These are phyloP conservation scores for Cossypha dichroa DNA, from an alignment of 2,797 vertebrate species.

Conservation along the genomic window DNA sequence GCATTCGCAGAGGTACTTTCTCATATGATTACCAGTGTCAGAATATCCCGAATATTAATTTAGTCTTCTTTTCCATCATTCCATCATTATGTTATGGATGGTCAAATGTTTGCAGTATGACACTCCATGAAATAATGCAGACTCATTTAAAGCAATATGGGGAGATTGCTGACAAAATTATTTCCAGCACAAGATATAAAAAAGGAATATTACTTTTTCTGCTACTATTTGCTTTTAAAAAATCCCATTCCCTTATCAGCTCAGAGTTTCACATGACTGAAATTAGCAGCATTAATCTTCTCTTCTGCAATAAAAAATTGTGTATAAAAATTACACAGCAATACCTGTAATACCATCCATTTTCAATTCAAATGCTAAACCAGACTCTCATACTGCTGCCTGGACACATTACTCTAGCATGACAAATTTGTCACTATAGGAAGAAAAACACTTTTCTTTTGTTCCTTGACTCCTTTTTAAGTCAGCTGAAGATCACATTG, in stretches of 20 bases:
- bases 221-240: conserved; percentile 34
- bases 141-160: conserved; percentile 1
- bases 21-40: conserved; percentile 2
- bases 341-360: conserved; percentile 44
- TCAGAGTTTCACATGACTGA: conserved; percentile 56
- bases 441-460: conserved; percentile 58
- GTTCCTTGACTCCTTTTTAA: conserved; percentile 65
- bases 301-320: conserved; percentile 50
- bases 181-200: background rate
- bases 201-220: conserved; percentile 13
- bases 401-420: conserved; percentile 41
- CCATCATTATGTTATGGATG: background rate
- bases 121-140: conserved; percentile 10
- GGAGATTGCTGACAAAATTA: conserved; percentile 51
- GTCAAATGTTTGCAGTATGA: conserved; percentile 8
- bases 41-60: conserved; percentile 53
- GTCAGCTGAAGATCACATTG: conserved; percentile 50
- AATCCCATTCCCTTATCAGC: conserved; percentile 36
- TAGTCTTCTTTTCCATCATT: background rate
- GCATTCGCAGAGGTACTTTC: background rate
- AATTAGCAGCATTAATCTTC: conserved; percentile 74
- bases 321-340: conserved; percentile 44
- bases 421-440: conserved; percentile 27
- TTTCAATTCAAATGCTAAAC: conserved; percentile 73
- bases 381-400: conserved; percentile 39